Evolutionary conservation across 2,797 vertebrate genomes (phyloP).

Genomic region (Telmatherina bonti): DNA sequence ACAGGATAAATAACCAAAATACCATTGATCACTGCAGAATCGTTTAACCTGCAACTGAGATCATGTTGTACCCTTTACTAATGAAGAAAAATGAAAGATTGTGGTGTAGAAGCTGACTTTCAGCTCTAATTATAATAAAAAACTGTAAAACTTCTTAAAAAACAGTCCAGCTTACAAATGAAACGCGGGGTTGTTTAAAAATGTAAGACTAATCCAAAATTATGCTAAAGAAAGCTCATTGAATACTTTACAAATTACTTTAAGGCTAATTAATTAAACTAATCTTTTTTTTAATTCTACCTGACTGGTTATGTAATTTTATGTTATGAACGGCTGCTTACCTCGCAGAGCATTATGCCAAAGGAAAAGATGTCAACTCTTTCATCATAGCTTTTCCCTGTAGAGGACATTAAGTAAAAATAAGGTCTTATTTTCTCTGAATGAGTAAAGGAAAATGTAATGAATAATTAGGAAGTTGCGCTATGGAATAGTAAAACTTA

Average conservation of each 20-base stretch:
- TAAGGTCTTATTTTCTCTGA: constrained; percentile 1
- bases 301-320: neutral
- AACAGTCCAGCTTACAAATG: neutral
- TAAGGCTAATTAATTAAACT: constrained; percentile 6
- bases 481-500: neutral
- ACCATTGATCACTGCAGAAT: neutral
- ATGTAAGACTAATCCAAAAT: neutral
- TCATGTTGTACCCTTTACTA: neutral
- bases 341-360: constrained; percentile 98
- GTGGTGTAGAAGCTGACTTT: neutral
- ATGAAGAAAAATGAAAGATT: neutral
- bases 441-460: neutral
- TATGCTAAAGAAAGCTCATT: no score
- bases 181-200: neutral
- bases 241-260: neutral
- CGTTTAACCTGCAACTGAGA: neutral
- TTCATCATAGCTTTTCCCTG: constrained; percentile 97
- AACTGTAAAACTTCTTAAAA: neutral
- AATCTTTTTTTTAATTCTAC: neutral
- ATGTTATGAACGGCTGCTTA: constrained; percentile 67
- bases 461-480: neutral
- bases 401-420: constrained; percentile 13
- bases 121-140: neutral
- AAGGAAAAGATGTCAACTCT: constrained; percentile 98
- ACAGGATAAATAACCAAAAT: neutral